Evolutionary conservation across 2,888 invertebrate species (phyloP), one percentile per base, ranked within the genome.

Genomic region (Cepaea hortensis): DNA sequence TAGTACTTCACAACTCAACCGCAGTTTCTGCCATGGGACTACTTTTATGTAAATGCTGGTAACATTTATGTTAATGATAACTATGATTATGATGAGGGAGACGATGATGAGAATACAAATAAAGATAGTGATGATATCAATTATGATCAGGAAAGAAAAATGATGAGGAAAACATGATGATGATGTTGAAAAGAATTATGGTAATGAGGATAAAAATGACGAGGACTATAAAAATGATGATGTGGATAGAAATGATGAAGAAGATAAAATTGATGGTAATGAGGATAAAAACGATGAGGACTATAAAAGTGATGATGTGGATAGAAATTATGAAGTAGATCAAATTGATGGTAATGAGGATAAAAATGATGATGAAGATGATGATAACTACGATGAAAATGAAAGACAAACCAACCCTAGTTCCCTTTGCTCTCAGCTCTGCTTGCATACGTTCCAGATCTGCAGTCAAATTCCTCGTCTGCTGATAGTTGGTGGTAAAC

Each of bases 361-460:
- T 55, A 55, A 55, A 35, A 35, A 35, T 18, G n/a, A 73, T 11
- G n/a, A 73, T 73, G 18, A 65, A 15, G 65, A 18, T 18, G 18
- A 15, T 18, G 18, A 65, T 65, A 65, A 68, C 88, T 50, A 84
- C 84, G 20, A 62, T 73, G 72, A 23, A 9, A 55, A 55, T 35
- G 35, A 55, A 55, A 55, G 55, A 55, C 11, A 0, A 62, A 81
- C 79, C n/a, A 68, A 86, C 83, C 79, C 85, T 65, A 5, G 83
- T 73, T 72, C 86, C 85, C 68, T 92, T 88, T 35, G 89, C 89
- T 86, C 86, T 86, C 48, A 93, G 89, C 70, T 91, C 91, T 72
- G 87, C 87, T 72, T 89, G 86, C 70, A 88, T 82, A 20, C 84
- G 85, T 65, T 90, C 89, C 11, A 90, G 84, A 81, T 89, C 89